Evolutionary conservation across 1,140 invertebrate genomes (phyloP).

Genomic region (Tribolium castaneum): DNA sequence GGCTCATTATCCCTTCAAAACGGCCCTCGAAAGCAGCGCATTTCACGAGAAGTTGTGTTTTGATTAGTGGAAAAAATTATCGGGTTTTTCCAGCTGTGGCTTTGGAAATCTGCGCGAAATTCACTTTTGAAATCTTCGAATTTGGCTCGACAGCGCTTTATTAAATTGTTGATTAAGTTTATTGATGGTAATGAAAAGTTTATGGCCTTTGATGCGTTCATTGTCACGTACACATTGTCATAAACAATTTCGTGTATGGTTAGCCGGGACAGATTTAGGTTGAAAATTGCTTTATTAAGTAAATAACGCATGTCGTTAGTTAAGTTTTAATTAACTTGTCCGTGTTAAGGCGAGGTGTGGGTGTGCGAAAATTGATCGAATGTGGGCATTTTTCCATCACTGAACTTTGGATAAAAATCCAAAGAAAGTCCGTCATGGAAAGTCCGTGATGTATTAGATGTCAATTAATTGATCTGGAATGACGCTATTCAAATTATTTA

Average conservation of each 20-base stretch:
- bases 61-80: too few species aligned
- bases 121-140: too few species aligned
- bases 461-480: neutral
- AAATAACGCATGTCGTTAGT: neutral
- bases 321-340: neutral
- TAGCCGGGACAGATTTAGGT: neutral
- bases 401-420: too few species aligned
- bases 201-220: neutral
- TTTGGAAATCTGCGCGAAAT: too few species aligned
- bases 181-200: neutral
- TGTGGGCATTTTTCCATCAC: too few species aligned
- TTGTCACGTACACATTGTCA: neutral
- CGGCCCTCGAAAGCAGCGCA: too few species aligned
- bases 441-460: neutral
- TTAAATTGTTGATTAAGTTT: neutral
- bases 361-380: too few species aligned
- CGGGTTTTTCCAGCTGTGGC: too few species aligned
- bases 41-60: too few species aligned
- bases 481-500: neutral
- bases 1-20: too few species aligned
- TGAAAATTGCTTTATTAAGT: neutral
- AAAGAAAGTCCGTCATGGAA: neutral
- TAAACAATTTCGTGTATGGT: neutral
- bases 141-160: neutral
- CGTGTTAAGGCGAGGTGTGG: too few species aligned